These are phyloP conservation scores for Oryzias dopingdopingensis DNA, from an alignment of 2,797 vertebrate genomes.

Conservation along the genomic window DNA sequence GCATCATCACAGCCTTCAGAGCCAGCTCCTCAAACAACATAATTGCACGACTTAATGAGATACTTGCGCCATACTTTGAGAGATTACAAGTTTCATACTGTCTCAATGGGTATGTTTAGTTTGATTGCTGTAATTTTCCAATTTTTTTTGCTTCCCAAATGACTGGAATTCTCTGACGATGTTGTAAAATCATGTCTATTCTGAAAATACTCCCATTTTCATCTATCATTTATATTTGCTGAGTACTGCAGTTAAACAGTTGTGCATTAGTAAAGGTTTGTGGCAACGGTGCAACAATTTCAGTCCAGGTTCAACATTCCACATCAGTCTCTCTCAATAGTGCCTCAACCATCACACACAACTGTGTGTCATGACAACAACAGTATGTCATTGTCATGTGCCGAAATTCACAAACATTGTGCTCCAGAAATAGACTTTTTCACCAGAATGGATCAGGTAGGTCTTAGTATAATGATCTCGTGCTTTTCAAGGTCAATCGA, in stretches of 20 bases:
- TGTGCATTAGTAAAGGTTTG: slow-evolving; percentile 60
- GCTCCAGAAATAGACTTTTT: not conserved
- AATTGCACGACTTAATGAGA: slow-evolving; percentile 38
- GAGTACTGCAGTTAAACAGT: slow-evolving; percentile 45
- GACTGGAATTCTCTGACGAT: slow-evolving; percentile 27
- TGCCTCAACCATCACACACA: slow-evolving; percentile 55
- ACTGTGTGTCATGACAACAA: slow-evolving; percentile 36
- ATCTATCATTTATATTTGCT: slow-evolving; percentile 33
- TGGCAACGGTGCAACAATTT: slow-evolving; percentile 69
- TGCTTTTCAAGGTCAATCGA: slow-evolving; percentile 31
- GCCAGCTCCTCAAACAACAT: slow-evolving; percentile 5
- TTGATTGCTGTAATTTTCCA: slow-evolving; percentile 45
- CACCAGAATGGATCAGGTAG: slow-evolving; percentile 6
- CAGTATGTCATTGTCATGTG: slow-evolving; percentile 22
- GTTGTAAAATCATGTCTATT: slow-evolving; percentile 18
- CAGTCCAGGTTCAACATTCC: slow-evolving; percentile 69
- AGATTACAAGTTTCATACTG: slow-evolving; percentile 33
- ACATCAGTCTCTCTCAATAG: slow-evolving; percentile 54
- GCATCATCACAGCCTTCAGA: not conserved
- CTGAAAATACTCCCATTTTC: slow-evolving; percentile 17
- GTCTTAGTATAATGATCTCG: slow-evolving; percentile 23
- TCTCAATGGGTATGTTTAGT: slow-evolving; percentile 25
- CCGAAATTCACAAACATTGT: slow-evolving; percentile 7
- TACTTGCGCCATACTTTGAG: slow-evolving; percentile 29
- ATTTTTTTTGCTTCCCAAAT: slow-evolving; percentile 18